Evolutionary conservation across 2,797 vertebrate species (phyloP).

Genomic region (Thripadectes ignobilis): DNA sequence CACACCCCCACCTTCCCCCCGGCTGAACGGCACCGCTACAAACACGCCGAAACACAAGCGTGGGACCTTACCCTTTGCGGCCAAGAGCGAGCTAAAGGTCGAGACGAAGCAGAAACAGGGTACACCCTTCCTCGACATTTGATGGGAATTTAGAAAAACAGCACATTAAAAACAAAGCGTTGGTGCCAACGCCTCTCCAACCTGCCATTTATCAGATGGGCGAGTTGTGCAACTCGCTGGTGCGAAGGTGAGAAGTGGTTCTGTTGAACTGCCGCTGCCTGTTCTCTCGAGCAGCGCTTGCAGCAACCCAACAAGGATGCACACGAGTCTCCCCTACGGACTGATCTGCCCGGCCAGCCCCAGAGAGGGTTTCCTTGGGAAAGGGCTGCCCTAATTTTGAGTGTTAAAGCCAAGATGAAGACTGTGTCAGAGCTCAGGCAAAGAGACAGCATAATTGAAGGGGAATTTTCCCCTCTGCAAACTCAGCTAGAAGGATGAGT

Average conservation of each 20-base stretch:
- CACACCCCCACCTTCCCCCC: not conserved
- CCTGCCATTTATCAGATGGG: not conserved
- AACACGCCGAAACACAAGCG: not conserved
- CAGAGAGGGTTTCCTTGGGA: not conserved
- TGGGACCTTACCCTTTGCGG: not conserved
- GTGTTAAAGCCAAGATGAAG: not conserved
- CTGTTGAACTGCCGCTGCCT: accelerated
- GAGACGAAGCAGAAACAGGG: not conserved
- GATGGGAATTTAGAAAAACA: not conserved
- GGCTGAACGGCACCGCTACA: not conserved
- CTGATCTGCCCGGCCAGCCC: not conserved
- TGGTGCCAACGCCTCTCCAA: not conserved
- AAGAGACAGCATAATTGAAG: not conserved
- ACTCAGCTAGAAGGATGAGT: not conserved
- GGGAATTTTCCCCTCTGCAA: not conserved
- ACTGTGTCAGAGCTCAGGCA: not conserved
- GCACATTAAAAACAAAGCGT: not conserved
- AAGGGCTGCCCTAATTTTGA: not conserved
- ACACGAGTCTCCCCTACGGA: accelerated
- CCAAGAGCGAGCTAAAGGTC: not conserved
- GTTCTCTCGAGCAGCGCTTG: not conserved
- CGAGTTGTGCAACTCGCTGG: not conserved
- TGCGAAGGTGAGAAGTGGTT: not conserved
- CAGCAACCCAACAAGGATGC: accelerated
- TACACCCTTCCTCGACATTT: constrained; percentile 18